Evolutionary conservation across 2,113 vertebrate species (phyloP), one percentile per base, ranked within the genome.

Genomic region (Oreochromis aureus): DNA sequence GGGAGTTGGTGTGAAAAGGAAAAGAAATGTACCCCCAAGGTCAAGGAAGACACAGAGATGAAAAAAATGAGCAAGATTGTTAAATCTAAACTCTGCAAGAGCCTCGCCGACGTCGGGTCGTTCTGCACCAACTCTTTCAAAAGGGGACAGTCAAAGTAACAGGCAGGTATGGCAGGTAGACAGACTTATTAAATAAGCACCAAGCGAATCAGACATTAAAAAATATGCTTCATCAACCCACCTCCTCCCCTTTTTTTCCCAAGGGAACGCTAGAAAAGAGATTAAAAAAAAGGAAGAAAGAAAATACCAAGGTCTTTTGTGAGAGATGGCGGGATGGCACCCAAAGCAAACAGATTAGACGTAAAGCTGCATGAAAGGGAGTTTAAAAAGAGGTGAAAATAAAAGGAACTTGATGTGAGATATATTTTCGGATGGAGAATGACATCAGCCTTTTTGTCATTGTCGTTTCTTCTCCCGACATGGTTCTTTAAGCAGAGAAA

Each of bases 81-180:
- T 92, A 85, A 92, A 90, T 89, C 92, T 87, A 81, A 93, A 93
- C 85, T 87, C 83, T 34, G 87, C 16, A 2, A 87, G 87, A 71
- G 83, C 36, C 13, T 78, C 3, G 56, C 59, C 41, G 16, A 87
- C 80, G 86, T 80, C 19, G n/a, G 83, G 80, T 84, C n/a, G 10
- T 73, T 48, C 54, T 56, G 81, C 58, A 55, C 73, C 54, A 76
- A 59, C 89, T 82, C 80, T 88, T 81, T 88, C 63, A 83, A 90
- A 91, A 91, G 58, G 69, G 71, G 63, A 76, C 80, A 83, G 79
- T 82, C 27, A 39, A 83, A 90, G 84, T 81, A 18, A 80, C 79
- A 84, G 58, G 82, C 82, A 89, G 51, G 89, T 90, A 90, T 44
- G 12, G 44, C 93, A 89, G 91, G 56, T 82, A 91, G 92, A 82